Conservation (phyloP, 2,797 vertebrate genomes). For the Anableps anableps region DNA sequence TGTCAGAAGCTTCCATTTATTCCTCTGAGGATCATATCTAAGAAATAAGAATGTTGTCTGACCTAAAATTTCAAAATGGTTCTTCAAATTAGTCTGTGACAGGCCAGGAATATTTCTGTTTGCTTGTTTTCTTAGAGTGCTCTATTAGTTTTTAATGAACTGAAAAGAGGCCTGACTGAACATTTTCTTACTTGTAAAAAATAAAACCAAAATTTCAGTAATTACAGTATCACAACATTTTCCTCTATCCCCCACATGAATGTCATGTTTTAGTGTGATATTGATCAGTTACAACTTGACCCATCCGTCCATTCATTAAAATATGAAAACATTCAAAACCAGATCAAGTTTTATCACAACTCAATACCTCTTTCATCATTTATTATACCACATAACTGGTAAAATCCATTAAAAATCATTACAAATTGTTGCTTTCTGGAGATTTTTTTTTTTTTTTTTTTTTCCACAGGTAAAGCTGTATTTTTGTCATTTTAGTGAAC, state of each 20-base stretch:
- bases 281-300: not conserved
- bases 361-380: not conserved
- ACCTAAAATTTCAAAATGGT: not conserved
- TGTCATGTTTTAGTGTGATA: too few species aligned
- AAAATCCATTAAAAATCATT: not conserved
- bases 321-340: not conserved
- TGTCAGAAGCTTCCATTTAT: not conserved
- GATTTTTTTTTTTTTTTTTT: not conserved
- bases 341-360: not conserved
- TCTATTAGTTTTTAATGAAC: not conserved
- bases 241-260: not conserved
- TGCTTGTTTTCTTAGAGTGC: not conserved
- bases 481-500: slow-evolving; percentile 18
- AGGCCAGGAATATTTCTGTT: not conserved
- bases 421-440: not conserved
- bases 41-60: not conserved
- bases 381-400: too few species aligned
- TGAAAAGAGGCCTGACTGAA: not conserved
- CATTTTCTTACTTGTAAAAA: not conserved
- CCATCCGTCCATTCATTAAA: not conserved
- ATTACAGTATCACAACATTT: not conserved
- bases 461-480: not conserved
- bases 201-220: not conserved
- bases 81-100: not conserved
- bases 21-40: too few species aligned